Percentiles rank a stretch among this genome's conserved stretches.
phyloP scores from a whole-genome alignment of 2,113 vertebrate genomes.

The Ornithorhynchus anatinus region DNA sequence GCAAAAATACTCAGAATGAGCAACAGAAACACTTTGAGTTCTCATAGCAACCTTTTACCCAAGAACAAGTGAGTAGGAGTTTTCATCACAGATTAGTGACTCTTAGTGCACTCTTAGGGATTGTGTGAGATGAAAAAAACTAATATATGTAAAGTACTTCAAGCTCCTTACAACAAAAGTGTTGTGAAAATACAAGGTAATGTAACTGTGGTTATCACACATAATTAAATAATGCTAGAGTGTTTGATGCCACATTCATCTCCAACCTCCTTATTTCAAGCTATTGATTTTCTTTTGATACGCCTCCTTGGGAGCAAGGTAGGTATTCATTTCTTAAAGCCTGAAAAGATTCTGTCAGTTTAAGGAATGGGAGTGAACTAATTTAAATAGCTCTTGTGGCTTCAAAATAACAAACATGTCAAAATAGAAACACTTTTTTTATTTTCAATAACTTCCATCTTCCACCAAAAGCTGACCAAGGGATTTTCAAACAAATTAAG shows the following conservation, averaged over 20 bases:
- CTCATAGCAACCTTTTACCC: background rate
- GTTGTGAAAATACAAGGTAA: constrained; percentile 5
- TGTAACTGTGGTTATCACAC: constrained; percentile 12
- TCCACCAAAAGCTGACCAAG: background rate
- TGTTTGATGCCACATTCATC: constrained; percentile 10
- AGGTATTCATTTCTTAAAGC: constrained; percentile 1
- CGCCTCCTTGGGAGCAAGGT: constrained; percentile 23
- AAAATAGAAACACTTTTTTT: constrained; percentile 15
- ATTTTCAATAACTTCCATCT: constrained; percentile 8
- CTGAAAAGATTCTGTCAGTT: constrained; percentile 45
- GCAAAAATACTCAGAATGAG: background rate
- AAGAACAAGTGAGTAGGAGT: background rate
- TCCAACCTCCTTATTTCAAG: constrained; percentile 21
- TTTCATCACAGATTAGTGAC: background rate
- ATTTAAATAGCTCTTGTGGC: constrained; percentile 9
- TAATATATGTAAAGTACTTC: constrained; percentile 5
- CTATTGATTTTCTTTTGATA: constrained; percentile 39
- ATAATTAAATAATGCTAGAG: constrained; percentile 13
- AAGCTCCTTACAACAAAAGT: constrained; percentile 5
- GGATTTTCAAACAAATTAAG: background rate
- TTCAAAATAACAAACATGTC: constrained; percentile 39
- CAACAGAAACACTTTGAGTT: background rate
- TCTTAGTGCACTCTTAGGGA: background rate
- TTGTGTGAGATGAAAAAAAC: background rate
- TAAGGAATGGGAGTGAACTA: constrained; percentile 37